Base-by-base conservation (phyloP, 1,140 invertebrate genomes). In the Apocrypta bakeri region DNA sequence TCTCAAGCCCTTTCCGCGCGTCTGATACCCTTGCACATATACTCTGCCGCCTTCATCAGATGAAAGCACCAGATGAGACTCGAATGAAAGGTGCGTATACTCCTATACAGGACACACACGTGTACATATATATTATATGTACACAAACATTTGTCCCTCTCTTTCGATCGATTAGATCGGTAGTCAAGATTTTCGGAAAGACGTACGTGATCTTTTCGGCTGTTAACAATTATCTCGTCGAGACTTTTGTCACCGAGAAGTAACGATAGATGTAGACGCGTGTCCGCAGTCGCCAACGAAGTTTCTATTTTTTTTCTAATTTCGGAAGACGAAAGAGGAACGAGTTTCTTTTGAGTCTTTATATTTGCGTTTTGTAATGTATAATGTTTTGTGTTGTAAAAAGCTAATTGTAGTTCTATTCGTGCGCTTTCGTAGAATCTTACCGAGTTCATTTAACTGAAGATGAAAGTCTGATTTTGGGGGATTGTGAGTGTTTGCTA, bases 121-220 rank as follows among this genome's bases (percentile, higher is more conserved):
- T n/a, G n/a, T n/a, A n/a, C n/a, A n/a, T n/a, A n/a, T n/a, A n/a
- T n/a, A n/a, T n/a, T n/a, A n/a, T n/a, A n/a, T n/a, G n/a, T n/a
- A n/a, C n/a, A 42, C 40, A 8, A 1, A 4, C 42, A 9, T 25
- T 21, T 14, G 24, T 66, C 17, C 27, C 12, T 66, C 64, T 27
- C 64, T 66, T 25, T 25, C 37, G 71, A 73, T 73, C 71, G 37
- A 42, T 73, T 73, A 73, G 37, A 73, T 73, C 29, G 6, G 48
- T 2, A 40, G 29, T n/a, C n/a, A 7, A 73, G 29, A 42, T 31
- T 73, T 73, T 73, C 29, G 71, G 37, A 40, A 25, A n/a, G 17
- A 2, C 37, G 37, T 24, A 42, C 14, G 37, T 24, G 37, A 6
- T 73, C 14, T 73, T 73, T 73, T 27, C n/a, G 29, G 33, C 37